Evolutionary conservation across 2,797 vertebrate genomes (phyloP).

Genomic region (Diplodus sargus): DNA sequence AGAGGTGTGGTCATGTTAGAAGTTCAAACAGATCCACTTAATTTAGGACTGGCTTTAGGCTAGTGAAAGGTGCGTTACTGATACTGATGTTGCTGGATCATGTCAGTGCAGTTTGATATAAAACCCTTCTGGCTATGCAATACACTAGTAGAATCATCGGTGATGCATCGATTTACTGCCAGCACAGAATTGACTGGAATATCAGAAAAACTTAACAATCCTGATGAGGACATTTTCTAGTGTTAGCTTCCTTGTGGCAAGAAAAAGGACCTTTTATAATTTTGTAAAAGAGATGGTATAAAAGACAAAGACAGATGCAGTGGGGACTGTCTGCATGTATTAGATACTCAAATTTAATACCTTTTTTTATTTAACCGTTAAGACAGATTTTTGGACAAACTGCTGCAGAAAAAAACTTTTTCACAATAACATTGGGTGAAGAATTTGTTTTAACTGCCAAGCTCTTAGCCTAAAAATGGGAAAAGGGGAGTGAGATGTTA

Average conservation of each 20-base stretch:
- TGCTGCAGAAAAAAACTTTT: no score
- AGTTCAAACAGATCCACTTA: slow-evolving; percentile 32
- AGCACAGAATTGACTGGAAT: slow-evolving; percentile 20
- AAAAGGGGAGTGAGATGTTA: background rate
- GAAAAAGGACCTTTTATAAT: slow-evolving; percentile 25
- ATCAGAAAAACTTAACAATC: background rate
- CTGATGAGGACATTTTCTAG: slow-evolving; percentile 8
- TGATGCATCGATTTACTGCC: slow-evolving; percentile 14
- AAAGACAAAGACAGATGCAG: background rate
- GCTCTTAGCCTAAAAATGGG: background rate
- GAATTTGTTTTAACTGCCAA: background rate
- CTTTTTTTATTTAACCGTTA: no score
- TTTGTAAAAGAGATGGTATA: background rate
- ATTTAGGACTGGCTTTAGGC: slow-evolving; percentile 25
- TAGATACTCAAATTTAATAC: no score
- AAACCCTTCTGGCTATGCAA: slow-evolving; percentile 5
- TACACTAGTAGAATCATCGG: background rate
- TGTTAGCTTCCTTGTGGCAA: slow-evolving; percentile 10
- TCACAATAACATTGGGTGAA: background rate
- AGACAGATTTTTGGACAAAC: no score
- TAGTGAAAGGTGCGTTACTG: slow-evolving; percentile 42
- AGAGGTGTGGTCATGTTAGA: slow-evolving; percentile 33
- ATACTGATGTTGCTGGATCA: slow-evolving; percentile 40
- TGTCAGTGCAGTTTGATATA: slow-evolving; percentile 9
- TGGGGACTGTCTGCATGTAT: background rate